Evolutionary conservation across 2,888 invertebrate genomes (phyloP).

Genomic region (Podabrus alpinus): DNA sequence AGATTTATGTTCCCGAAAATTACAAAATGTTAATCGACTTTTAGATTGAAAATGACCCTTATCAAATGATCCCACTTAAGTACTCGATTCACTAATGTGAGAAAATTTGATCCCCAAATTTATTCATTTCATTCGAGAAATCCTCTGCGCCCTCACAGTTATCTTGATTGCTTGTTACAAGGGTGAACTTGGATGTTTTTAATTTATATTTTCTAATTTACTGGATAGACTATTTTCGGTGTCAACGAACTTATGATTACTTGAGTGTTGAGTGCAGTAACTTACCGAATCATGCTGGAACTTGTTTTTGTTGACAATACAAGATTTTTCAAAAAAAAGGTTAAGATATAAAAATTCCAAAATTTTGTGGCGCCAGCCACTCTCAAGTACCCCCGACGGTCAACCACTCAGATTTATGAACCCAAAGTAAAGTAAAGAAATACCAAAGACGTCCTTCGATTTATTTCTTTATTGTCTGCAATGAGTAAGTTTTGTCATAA

Average conservation of each 20-base stretch:
- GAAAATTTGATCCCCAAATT: not conserved
- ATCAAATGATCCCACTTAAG: not conserved
- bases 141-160: not conserved
- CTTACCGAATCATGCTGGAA: not conserved
- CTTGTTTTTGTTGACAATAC: not conserved
- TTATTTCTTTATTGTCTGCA: not conserved
- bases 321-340: not conserved
- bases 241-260: not conserved
- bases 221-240: not conserved
- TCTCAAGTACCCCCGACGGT: not conserved
- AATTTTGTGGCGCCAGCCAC: not conserved
- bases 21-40: not conserved
- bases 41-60: not conserved
- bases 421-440: not conserved
- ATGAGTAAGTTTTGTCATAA: not conserved
- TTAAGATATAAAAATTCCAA: not conserved
- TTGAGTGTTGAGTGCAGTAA: not conserved
- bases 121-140: not conserved
- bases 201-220: not conserved
- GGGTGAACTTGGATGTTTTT: not conserved
- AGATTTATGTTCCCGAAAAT: not conserved
- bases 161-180: not conserved
- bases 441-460: not conserved
- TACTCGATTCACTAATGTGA: not conserved
- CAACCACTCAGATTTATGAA: not conserved